phyloP scores from a whole-genome alignment of 2,113 vertebrate species.

The Phoxinus phoxinus region DNA sequence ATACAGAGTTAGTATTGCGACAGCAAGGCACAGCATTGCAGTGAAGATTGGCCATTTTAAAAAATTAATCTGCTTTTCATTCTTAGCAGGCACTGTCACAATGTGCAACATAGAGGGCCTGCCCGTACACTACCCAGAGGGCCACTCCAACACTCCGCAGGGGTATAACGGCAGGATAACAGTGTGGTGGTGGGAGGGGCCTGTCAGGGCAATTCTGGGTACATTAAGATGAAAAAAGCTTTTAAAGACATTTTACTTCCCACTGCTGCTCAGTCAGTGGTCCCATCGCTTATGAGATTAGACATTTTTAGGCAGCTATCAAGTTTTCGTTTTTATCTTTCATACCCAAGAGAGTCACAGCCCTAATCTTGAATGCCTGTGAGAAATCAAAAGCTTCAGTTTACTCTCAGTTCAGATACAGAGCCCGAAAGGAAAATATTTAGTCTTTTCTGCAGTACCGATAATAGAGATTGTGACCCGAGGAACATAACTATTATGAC shows the following conservation, averaged over 20 bases:
- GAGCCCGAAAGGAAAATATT: neutral
- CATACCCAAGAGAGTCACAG: conserved; percentile 53
- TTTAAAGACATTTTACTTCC: conserved; percentile 71
- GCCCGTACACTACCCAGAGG: conserved; percentile 51
- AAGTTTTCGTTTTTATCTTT: conserved; percentile 58
- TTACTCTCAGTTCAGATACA: conserved; percentile 42
- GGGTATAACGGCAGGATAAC: conserved; percentile 61
- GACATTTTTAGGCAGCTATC: conserved; percentile 67
- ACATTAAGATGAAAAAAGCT: conserved; percentile 66
- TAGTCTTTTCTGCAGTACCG: neutral
- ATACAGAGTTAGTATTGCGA: neutral
- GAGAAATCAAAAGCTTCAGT: conserved; percentile 38
- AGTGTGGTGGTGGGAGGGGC: conserved; percentile 68
- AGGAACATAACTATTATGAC: conserved; percentile 28
- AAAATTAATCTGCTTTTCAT: neutral
- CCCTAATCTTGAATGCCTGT: conserved; percentile 45
- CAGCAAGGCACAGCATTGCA: neutral
- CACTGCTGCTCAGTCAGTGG: conserved; percentile 64
- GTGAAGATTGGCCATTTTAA: neutral
- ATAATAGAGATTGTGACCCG: conserved; percentile 19
- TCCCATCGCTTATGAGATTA: conserved; percentile 72
- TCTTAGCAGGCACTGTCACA: conserved; percentile 4
- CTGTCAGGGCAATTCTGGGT: conserved; percentile 48
- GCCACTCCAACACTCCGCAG: conserved; percentile 51
- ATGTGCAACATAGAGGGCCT: conserved; percentile 52